Conservation (phyloP, 2,888 invertebrate genomes). For the Troides aeacus region DNA sequence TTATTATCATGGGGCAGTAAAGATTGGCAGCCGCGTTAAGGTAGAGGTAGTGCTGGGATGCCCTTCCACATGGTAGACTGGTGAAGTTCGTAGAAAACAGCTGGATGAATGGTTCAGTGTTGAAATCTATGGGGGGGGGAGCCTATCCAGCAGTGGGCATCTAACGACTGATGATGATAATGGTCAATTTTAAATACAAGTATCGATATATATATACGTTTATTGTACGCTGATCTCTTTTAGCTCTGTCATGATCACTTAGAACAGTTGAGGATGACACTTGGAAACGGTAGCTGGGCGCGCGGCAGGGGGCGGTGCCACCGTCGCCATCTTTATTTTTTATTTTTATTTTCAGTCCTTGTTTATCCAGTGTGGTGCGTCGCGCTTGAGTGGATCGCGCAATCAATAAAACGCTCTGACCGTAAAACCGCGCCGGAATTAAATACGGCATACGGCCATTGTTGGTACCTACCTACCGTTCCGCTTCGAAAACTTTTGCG, state of each 20-base stretch:
- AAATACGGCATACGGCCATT: constrained; percentile 56
- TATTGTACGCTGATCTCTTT: constrained; percentile 16
- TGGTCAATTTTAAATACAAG: not conserved
- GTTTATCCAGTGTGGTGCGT: constrained; percentile 73
- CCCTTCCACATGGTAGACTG: too few species aligned
- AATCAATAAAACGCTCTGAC: constrained; percentile 75
- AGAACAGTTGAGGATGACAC: constrained; percentile 67
- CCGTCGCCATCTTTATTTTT: constrained; percentile 71
- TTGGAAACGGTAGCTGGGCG: constrained; percentile 72
- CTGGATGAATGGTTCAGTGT: too few species aligned
- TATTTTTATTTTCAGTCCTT: constrained; percentile 62
- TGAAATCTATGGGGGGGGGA: too few species aligned
- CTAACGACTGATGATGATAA: too few species aligned
- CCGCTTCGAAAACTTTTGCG: constrained; percentile 41
- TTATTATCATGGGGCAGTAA: too few species aligned
- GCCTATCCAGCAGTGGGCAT: too few species aligned
- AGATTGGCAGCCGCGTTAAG: too few species aligned
- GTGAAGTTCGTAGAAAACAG: too few species aligned
- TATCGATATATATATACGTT: not conserved
- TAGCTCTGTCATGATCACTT: constrained; percentile 33
- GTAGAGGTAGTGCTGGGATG: too few species aligned
- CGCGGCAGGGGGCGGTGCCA: constrained; percentile 74
- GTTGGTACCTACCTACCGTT: constrained; percentile 47
- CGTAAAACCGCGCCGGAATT: constrained; percentile 70
- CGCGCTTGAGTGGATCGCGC: constrained; percentile 68